These are phyloP conservation scores for Aspidiotus rigidus DNA, from an alignment of 2,888 invertebrate species.

Conservation along the genomic window DNA sequence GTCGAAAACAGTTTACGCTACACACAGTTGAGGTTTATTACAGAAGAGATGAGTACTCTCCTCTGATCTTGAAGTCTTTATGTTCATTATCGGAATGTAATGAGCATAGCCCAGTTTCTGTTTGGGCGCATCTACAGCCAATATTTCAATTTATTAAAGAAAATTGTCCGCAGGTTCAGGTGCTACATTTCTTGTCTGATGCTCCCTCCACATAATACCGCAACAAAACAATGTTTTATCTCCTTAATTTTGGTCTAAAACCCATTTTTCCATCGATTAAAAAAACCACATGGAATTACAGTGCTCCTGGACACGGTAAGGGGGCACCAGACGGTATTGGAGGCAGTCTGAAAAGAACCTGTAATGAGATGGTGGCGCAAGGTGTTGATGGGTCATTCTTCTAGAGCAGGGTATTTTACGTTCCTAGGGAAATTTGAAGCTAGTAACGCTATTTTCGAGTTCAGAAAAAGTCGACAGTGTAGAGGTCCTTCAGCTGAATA, in stretches of 20 bases:
- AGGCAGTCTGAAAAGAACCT: constrained; percentile 28
- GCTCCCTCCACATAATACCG: constrained; percentile 40
- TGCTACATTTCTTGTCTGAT: constrained; percentile 39
- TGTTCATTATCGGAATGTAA: constrained; percentile 38
- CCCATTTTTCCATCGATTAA: constrained; percentile 15
- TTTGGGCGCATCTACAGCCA: constrained; percentile 39
- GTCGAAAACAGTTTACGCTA: constrained; percentile 38
- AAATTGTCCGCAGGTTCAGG: constrained; percentile 22
- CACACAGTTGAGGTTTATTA: constrained; percentile 38
- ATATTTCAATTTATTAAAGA: constrained; percentile 1
- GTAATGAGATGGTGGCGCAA: background rate
- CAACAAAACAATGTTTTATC: constrained; percentile 39
- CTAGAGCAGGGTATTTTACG: background rate
- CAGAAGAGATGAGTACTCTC: background rate
- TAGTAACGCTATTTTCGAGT: background rate
- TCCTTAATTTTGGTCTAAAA: constrained; percentile 12
- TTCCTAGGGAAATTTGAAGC: background rate
- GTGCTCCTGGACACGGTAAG: too few relatives aligned
- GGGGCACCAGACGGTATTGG: constrained; percentile 41
- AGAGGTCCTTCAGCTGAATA: background rate
- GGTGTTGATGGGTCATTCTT: background rate
- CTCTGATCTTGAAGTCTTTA: constrained; percentile 10
- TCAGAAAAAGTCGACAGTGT: background rate
- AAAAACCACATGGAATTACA: constrained; percentile 40
- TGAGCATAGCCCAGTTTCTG: constrained; percentile 39